phyloP scores from a whole-genome alignment of 1,140 invertebrate species.

The Pomacea maculata region DNA sequence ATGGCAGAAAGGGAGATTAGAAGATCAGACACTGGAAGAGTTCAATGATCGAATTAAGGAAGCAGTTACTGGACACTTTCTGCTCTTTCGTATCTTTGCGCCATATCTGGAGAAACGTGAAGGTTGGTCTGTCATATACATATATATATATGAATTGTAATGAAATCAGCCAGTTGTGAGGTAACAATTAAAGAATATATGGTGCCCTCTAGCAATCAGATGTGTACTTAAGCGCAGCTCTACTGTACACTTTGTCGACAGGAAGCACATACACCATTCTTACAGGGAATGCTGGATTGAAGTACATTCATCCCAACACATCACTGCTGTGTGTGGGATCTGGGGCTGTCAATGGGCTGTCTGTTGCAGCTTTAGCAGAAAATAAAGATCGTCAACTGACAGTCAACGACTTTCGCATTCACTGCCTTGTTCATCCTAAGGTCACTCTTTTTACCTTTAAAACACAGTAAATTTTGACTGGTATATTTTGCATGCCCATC shows the following conservation, averaged over 20 bases:
- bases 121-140: not conserved
- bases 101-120: slow-evolving; percentile 6
- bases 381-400: slow-evolving; percentile 2
- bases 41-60: not conserved
- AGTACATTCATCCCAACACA: not conserved
- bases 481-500: too few relatives aligned
- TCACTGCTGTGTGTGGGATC: not conserved
- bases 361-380: slow-evolving; percentile 7
- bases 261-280: slow-evolving; percentile 10
- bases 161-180: too few relatives aligned
- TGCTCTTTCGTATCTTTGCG: not conserved
- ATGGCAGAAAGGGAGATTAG: not conserved
- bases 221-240: not conserved
- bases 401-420: not conserved
- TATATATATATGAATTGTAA: too few relatives aligned
- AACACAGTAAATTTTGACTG: too few relatives aligned
- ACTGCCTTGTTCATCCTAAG: slow-evolving; percentile 1
- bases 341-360: slow-evolving; percentile 1
- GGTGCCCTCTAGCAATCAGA: not conserved
- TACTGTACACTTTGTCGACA: not conserved
- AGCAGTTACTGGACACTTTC: not conserved
- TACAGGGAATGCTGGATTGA: not conserved
- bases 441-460: not conserved
- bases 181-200: not conserved
- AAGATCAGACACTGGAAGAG: slow-evolving; percentile 1